Evolutionary conservation across 2,113 vertebrate species (phyloP).

Genomic region (Agapornis roseicollis): DNA sequence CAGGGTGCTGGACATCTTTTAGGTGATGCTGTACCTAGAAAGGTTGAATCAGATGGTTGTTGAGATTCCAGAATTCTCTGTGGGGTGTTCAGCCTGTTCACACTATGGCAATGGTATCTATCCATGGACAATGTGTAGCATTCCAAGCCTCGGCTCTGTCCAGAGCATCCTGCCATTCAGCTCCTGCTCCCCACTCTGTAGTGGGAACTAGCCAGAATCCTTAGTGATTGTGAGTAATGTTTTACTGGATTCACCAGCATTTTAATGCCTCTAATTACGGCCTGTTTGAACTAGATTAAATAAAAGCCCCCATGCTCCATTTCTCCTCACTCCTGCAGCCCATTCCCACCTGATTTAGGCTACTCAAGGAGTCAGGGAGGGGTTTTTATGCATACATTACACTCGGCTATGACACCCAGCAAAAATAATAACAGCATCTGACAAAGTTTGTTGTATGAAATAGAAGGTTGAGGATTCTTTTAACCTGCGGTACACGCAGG

Average conservation of each 20-base stretch:
- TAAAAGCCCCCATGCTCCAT: constrained; percentile 40
- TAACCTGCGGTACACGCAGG: neutral
- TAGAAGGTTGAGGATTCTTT: constrained; percentile 48
- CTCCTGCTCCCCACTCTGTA: neutral
- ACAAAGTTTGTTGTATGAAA: constrained; percentile 64
- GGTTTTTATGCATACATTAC: constrained; percentile 21
- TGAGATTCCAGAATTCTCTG: neutral
- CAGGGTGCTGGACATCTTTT: neutral
- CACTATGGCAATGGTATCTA: accelerated
- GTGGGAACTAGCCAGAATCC: neutral
- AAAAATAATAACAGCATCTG: constrained; percentile 53
- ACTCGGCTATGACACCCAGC: neutral
- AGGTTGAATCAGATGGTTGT: neutral
- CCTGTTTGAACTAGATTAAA: constrained; percentile 50
- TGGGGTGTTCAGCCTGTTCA: neutral
- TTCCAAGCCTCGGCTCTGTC: neutral
- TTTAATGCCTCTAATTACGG: neutral
- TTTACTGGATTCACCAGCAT: neutral
- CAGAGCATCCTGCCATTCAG: neutral
- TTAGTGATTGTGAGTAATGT: neutral
- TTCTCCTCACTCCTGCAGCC: neutral
- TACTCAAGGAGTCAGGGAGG: neutral
- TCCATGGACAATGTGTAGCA: accelerated
- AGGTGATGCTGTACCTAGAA: neutral
- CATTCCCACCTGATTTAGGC: neutral